These are phyloP conservation scores for Eledona agricola DNA, from an alignment of 2,888 invertebrate species.

Conservation along the genomic window DNA sequence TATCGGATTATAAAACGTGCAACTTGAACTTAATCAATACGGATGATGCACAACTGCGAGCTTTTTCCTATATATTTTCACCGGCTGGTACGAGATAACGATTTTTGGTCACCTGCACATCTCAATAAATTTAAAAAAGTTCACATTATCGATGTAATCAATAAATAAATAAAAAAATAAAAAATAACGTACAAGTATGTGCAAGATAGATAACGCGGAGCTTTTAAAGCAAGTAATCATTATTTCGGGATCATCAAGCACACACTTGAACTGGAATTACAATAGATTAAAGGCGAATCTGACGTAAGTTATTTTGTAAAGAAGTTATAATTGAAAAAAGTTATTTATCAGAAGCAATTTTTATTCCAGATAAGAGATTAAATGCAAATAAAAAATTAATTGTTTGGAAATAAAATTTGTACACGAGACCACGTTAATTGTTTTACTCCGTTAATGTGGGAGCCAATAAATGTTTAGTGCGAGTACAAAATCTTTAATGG, in stretches of 20 bases:
- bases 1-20: too few species aligned
- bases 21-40: too few species aligned
- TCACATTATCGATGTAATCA: too few species aligned
- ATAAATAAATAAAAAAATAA: too few species aligned
- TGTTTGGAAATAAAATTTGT: slow-evolving; percentile 1
- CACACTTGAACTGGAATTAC: slow-evolving; percentile 10
- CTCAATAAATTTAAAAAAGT: slow-evolving; percentile 2
- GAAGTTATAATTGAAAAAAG: slow-evolving; percentile 15
- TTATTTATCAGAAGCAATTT: slow-evolving; percentile 4
- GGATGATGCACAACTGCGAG: slow-evolving; percentile 6
- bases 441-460: background rate
- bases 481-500: too few species aligned
- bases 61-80: slow-evolving; percentile 20
- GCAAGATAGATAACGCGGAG: too few species aligned
- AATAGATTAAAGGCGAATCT: slow-evolving; percentile 15
- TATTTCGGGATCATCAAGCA: slow-evolving; percentile 15
- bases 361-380: slow-evolving; percentile 12
- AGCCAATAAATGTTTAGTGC: slow-evolving; percentile 1
- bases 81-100: slow-evolving; percentile 20
- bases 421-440: background rate
- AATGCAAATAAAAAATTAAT: background rate
- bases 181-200: too few species aligned
- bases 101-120: slow-evolving; percentile 12
- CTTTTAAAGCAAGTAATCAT: too few species aligned
- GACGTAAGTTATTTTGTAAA: slow-evolving; percentile 17